Base-by-base conservation (phyloP, 2,888 invertebrate species). In the Blastobasis adustella region DNA sequence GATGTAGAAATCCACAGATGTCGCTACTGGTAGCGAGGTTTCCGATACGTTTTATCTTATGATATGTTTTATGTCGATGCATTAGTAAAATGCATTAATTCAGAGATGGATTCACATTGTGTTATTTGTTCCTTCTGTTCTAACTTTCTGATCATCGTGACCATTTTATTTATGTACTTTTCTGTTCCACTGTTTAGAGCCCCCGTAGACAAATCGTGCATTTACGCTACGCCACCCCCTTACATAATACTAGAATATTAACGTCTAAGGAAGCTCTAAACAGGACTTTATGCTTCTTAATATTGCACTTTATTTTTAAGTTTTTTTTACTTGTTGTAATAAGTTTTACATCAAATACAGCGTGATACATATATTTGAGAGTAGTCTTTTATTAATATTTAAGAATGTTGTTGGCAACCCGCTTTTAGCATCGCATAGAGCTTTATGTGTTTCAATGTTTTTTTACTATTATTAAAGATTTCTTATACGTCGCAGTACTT, bases 261-360 rank as follows among this genome's bases (percentile, higher is more conserved):
- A 23, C 23, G 23, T 23, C 23, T 49, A 45, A 53, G 55, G 57
- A 59, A 61, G 63, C 64, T 66, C 59, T 63, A 59, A 55, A 54
- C 57, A 52, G 55, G 53, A 60, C 54, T 65, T 63, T 64, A 66
- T 64, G 74, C 76, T 79, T 79, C 76, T 78, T 79, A 66, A 63
- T 67, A 69, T 65, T 79, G 78, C 82, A 81, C 76, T 76, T 73
- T 73, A 66, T 75, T 68, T 76, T 77, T 70, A 71, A 66, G 64
- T 69, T 79, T 79, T 68, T 74, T 81, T 82, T 78, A 76, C 73
- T 71, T 75, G 76, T 80, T 82, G 73, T 80, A 77, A 72, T 77
- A 74, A 78, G 71, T 77, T 82, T 77, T 78, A 78, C 73, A 78
- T 80, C 75, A 80, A 82, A 83, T 83, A 82, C 79, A 85, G 78